Evolutionary conservation across 1,140 invertebrate genomes (phyloP).

Genomic region (Drosophila grimshawi): DNA sequence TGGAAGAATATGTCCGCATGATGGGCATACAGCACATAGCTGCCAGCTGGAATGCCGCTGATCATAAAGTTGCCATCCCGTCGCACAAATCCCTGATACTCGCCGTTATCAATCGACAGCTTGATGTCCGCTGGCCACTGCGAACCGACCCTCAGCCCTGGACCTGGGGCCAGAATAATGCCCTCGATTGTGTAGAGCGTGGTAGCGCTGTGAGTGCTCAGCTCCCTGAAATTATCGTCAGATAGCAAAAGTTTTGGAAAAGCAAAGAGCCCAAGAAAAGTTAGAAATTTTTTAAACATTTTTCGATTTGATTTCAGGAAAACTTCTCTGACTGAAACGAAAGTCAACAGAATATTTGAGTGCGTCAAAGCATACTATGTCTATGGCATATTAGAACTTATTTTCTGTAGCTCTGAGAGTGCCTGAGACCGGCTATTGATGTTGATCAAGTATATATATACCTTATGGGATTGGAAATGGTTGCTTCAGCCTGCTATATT

Average conservation of each 20-base stretch:
- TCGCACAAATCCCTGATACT: slow-evolving; percentile 93
- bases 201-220: background rate
- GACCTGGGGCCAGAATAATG: slow-evolving; percentile 89
- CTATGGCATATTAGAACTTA: no score
- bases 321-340: background rate
- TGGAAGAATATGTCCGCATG: slow-evolving; percentile 96
- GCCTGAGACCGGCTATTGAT: no score
- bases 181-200: slow-evolving; percentile 88
- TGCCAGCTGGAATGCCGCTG: slow-evolving; percentile 95
- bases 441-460: no score
- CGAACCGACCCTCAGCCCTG: slow-evolving; percentile 60
- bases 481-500: no score
- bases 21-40: slow-evolving; percentile 96
- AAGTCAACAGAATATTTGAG: background rate
- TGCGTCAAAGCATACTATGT: no score
- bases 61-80: slow-evolving; percentile 96
- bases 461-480: no score
- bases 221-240: background rate
- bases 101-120: slow-evolving; percentile 93
- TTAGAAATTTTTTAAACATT: slow-evolving; percentile 50
- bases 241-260: background rate
- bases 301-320: slow-evolving; percentile 13
- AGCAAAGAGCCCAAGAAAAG: slow-evolving; percentile 4
- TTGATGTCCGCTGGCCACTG: slow-evolving; percentile 90
- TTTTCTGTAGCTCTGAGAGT: no score